These are phyloP conservation scores for Dunckerocampus dactyliophorus DNA, from an alignment of 2,113 vertebrate genomes.

Conservation along the genomic window DNA sequence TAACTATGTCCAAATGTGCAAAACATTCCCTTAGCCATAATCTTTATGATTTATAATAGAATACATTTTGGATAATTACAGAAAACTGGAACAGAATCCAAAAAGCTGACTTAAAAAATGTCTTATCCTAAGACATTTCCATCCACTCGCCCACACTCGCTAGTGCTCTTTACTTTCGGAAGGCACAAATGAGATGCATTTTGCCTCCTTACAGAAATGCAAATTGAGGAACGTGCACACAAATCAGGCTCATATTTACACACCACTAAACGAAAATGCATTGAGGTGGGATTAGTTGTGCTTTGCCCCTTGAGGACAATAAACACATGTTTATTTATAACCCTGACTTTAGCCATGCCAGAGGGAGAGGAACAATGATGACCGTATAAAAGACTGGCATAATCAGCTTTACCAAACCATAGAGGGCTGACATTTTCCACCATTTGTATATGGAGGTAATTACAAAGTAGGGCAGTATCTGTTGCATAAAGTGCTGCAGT, in stretches of 20 bases:
- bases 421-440: neutral
- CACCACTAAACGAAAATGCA: conserved; percentile 27
- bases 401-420: conserved; percentile 31
- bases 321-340: conserved; percentile 60
- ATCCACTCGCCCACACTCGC: conserved; percentile 1
- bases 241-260: conserved; percentile 28
- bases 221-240: conserved; percentile 23
- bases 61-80: conserved; percentile 1
- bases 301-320: conserved; percentile 37
- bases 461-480: neutral
- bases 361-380: conserved; percentile 32
- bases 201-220: conserved; percentile 28
- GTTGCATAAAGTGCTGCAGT: neutral
- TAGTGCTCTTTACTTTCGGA: conserved; percentile 14
- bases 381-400: conserved; percentile 18
- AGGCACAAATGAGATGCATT: conserved; percentile 28
- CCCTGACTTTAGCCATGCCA: conserved; percentile 24
- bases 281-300: conserved; percentile 45
- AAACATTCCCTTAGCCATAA: too few relatives aligned
- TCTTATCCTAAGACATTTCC: neutral
- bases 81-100: neutral
- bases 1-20: too few relatives aligned
- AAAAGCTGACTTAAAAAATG: neutral
- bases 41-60: neutral
- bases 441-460: neutral